Evolutionary conservation across 2,888 invertebrate species (phyloP).

Genomic region (Synergus itoensis): DNA sequence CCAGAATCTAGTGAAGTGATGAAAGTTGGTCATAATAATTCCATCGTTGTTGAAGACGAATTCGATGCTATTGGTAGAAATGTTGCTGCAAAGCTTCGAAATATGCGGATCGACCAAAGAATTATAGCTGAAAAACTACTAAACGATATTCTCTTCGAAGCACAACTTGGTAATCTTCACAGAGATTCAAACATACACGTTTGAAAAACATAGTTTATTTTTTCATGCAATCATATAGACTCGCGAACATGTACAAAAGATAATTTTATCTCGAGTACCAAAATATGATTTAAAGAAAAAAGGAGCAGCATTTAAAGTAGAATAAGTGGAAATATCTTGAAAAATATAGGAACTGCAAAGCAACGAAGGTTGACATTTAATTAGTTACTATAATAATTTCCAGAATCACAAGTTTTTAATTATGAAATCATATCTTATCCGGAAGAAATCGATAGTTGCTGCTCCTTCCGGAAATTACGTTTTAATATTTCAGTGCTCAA

Average conservation of each 20-base stretch:
- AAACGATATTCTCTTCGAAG: constrained; percentile 78
- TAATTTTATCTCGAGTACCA: not conserved
- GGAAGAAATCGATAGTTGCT: not conserved
- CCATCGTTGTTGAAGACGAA: constrained; percentile 71
- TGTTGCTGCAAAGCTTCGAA: constrained; percentile 77
- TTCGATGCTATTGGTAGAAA: constrained; percentile 76
- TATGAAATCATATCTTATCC: not conserved
- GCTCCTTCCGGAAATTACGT: not conserved
- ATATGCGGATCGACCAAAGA: constrained; percentile 76
- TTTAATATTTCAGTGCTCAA: constrained; percentile 4
- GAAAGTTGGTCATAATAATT: constrained; percentile 69
- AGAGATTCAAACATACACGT: constrained; percentile 76
- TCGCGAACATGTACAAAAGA: constrained; percentile 10
- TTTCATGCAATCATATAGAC: constrained; percentile 35
- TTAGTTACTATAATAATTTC: not conserved
- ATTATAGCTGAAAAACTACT: constrained; percentile 78
- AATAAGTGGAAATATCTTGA: not conserved
- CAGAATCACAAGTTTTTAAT: not conserved
- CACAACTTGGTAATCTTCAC: constrained; percentile 76
- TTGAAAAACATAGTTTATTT: constrained; percentile 56
- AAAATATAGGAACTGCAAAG: not conserved
- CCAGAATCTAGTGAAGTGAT: constrained; percentile 66
- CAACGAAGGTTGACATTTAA: constrained; percentile 15
- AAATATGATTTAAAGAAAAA: not conserved
- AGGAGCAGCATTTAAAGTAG: not conserved